Percentiles rank a stretch among this genome's conserved stretches.
Conservation (phyloP, 2,888 invertebrate genomes). For the Melolontha melolontha region DNA sequence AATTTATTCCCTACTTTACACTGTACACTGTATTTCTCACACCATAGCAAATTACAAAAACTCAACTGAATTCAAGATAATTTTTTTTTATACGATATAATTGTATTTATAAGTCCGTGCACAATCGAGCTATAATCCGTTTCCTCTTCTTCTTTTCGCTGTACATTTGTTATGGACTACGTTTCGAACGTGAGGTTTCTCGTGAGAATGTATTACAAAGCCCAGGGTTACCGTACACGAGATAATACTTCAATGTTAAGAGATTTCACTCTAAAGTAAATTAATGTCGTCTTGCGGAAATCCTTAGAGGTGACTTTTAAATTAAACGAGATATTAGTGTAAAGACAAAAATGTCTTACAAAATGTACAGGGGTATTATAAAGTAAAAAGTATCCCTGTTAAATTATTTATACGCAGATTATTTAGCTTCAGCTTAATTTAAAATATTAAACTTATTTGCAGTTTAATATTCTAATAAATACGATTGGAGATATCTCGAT, state of each 20-base stretch:
- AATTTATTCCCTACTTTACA: too few species aligned
- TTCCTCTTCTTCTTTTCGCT: conserved; percentile 30
- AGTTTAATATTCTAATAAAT: too few species aligned
- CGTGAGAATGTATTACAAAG: conserved; percentile 5
- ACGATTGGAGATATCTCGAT: too few species aligned
- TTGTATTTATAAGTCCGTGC: conserved; percentile 40
- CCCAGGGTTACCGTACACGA: background rate
- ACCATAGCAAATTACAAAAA: too few species aligned
- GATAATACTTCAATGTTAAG: conserved; percentile 38
- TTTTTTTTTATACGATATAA: conserved; percentile 30
- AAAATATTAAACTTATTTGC: too few species aligned
- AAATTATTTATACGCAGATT: too few species aligned
- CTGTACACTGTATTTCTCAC: too few species aligned
- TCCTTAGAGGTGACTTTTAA: conserved; percentile 17
- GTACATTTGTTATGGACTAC: conserved; percentile 13
- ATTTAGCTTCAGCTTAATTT: too few species aligned
- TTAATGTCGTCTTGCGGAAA: conserved; percentile 10
- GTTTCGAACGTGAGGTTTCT: conserved; percentile 31
- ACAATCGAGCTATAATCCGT: conserved; percentile 38
- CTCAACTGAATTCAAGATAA: conserved; percentile 1
- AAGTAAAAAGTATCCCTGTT: too few species aligned
- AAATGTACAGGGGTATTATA: too few species aligned
- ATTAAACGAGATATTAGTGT: conserved; percentile 5
- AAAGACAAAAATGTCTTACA: too few species aligned
- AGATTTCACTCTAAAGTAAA: conserved; percentile 31